Evolutionary conservation across 2,113 vertebrate genomes (phyloP).

Genomic region (Sigmodon hispidus): DNA sequence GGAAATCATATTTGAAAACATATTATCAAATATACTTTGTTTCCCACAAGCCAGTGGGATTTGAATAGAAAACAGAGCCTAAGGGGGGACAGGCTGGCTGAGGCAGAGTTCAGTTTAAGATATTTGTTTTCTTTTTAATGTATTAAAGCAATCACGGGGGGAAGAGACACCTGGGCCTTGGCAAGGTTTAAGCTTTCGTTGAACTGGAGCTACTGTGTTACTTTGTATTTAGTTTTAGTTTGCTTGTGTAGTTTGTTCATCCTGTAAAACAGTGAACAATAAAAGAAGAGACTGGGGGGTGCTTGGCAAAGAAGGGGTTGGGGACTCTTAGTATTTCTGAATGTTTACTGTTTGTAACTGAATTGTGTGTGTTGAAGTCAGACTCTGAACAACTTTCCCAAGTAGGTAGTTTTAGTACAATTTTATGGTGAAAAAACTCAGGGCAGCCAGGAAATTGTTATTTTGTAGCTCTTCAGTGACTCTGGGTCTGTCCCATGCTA

Average conservation of each 20-base stretch:
- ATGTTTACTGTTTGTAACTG: neutral
- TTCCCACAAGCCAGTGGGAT: slow-evolving; percentile 11
- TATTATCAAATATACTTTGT: slow-evolving; percentile 47
- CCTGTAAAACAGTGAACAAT: neutral
- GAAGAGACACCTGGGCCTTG: neutral
- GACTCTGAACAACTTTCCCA: neutral
- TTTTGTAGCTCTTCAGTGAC: slow-evolving; percentile 7
- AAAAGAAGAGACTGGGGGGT: neutral
- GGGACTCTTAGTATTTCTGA: neutral
- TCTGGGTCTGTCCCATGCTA: neutral
- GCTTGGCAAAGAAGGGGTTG: neutral
- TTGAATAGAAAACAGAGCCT: slow-evolving; percentile 17
- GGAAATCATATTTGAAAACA: slow-evolving; percentile 40
- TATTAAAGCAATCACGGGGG: neutral
- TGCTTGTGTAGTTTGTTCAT: neutral
- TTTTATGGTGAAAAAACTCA: neutral
- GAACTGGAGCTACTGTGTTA: neutral
- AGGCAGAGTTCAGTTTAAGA: slow-evolving; percentile 29
- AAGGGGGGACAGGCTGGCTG: neutral
- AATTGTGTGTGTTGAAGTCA: neutral
- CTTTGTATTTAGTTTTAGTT: neutral
- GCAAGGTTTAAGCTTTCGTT: neutral
- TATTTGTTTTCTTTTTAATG: neutral
- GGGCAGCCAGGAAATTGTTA: neutral
- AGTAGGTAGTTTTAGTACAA: neutral